A percentile compares a stretch with the other conserved stretches of the same genome.
phyloP scores from a whole-genome alignment of 1,140 invertebrate species.

The Drosophila gunungcola region DNA sequence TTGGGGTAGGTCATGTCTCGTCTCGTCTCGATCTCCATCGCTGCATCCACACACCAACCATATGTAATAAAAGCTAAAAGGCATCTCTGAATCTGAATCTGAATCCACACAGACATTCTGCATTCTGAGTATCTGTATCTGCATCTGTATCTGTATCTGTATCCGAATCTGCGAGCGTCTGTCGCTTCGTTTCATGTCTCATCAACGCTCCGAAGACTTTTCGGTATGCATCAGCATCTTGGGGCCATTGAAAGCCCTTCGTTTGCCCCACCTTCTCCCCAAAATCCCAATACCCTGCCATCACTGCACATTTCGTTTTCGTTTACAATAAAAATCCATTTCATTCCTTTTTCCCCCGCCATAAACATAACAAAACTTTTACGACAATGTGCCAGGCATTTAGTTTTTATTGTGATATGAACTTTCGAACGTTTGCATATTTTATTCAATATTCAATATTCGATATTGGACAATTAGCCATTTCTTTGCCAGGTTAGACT shows the following conservation, averaged over 20 bases:
- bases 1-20: slow-evolving; percentile 75
- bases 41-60: slow-evolving; percentile 11
- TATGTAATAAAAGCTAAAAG: slow-evolving; percentile 75
- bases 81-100: slow-evolving; percentile 33
- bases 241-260: slow-evolving; percentile 27
- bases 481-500: slow-evolving; percentile 21
- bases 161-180: slow-evolving; percentile 29
- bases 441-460: slow-evolving; percentile 9
- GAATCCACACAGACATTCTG: not conserved
- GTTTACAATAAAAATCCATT: slow-evolving; percentile 55
- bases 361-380: slow-evolving; percentile 37
- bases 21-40: slow-evolving; percentile 29
- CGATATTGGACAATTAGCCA: slow-evolving; percentile 44
- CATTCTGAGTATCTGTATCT: slow-evolving; percentile 30
- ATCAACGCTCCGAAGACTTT: slow-evolving; percentile 57
- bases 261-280: not conserved
- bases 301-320: slow-evolving; percentile 58
- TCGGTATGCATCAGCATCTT: slow-evolving; percentile 62
- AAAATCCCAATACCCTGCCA: slow-evolving; percentile 4
- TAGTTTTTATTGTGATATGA: slow-evolving; percentile 45
- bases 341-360: not conserved
- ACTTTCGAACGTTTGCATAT: slow-evolving; percentile 40
- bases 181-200: slow-evolving; percentile 70
- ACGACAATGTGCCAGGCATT: slow-evolving; percentile 42
- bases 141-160: slow-evolving; percentile 17